Conservation (phyloP, 2,797 vertebrate genomes). For the Arctocebus calabarensis region DNA sequence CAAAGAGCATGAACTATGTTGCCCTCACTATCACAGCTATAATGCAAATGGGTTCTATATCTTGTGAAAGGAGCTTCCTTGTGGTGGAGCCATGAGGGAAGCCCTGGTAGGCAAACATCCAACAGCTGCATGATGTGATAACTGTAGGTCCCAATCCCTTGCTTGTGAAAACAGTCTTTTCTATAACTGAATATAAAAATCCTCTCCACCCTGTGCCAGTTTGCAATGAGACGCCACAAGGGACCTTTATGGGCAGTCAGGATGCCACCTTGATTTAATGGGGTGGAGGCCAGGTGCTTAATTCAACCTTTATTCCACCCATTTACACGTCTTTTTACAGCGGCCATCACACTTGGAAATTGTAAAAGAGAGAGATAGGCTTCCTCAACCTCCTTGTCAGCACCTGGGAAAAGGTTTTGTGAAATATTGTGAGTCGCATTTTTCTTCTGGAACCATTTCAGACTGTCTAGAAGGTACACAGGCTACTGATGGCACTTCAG, state of each 20-base stretch:
- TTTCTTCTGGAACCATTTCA: not conserved
- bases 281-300: conserved; percentile 56
- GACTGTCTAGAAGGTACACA: not conserved
- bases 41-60: not conserved
- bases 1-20: not conserved
- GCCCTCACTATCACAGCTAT: not conserved
- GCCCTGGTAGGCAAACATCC: not conserved
- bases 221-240: conserved; percentile 47
- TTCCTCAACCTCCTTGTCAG: not conserved
- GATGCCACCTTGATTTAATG: conserved; percentile 78
- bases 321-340: conserved; percentile 71
- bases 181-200: conserved; percentile 34
- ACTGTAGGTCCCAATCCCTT: conserved; percentile 67
- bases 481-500: rapidly evolving
- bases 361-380: not conserved
- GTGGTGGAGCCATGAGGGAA: conserved; percentile 46
- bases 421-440: not conserved
- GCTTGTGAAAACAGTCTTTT: conserved; percentile 66
- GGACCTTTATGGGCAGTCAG: conserved; percentile 71
- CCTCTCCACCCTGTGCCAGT: conserved; percentile 57
- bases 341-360: not conserved
- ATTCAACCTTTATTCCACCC: conserved; percentile 61
- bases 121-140: conserved; percentile 68
- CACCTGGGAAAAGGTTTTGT: not conserved
- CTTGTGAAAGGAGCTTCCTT: conserved; percentile 41